Evolutionary conservation across 2,113 vertebrate genomes (phyloP), one percentile per base, ranked within the genome.

Genomic region (Calidris pugnax): DNA sequence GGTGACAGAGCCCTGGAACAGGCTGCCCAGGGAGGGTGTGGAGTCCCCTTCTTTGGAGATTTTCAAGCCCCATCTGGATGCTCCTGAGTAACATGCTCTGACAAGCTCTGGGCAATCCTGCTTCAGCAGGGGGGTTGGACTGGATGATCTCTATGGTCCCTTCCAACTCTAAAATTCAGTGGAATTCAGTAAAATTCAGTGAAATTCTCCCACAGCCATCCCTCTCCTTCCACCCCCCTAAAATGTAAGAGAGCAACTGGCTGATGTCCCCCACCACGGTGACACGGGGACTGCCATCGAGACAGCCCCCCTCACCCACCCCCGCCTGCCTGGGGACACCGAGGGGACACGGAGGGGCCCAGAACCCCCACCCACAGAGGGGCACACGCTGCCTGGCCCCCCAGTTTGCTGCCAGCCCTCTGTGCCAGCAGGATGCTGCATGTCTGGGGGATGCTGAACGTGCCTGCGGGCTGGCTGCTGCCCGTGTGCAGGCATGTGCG

Each of bases 191-290:
- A n/a, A n/a, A n/a, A n/a, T n/a, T n/a, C n/a, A n/a, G n/a, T n/a
- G n/a, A n/a, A n/a, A n/a, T n/a, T n/a, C n/a, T n/a, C n/a, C n/a
- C n/a, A n/a, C n/a, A n/a, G n/a, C n/a, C n/a, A n/a, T n/a, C n/a
- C n/a, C n/a, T n/a, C n/a, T n/a, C n/a, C 2, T 48, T 27, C 30
- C 77, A 27, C 5, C 8, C 23, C 71, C n/a, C 8, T 15, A 24
- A 51, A 64, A 9, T 30, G 28, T 19, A n/a, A 20, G 10, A 30
- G 27, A 43, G 20, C 4, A 14, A 22, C 48, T 6, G 14, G 37
- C 19, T 23, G 50, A 5, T 22, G 76, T 45, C 17, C 60, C 51
- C 45, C 4, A 0, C 7, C 10, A 18, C 0, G 4, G 32, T n/a
- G 77, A 41, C 48, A 41, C 1, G 1, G 62, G 26, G 30, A n/a